Base-by-base conservation (phyloP, 2,888 invertebrate species). In the Apamea anceps region DNA sequence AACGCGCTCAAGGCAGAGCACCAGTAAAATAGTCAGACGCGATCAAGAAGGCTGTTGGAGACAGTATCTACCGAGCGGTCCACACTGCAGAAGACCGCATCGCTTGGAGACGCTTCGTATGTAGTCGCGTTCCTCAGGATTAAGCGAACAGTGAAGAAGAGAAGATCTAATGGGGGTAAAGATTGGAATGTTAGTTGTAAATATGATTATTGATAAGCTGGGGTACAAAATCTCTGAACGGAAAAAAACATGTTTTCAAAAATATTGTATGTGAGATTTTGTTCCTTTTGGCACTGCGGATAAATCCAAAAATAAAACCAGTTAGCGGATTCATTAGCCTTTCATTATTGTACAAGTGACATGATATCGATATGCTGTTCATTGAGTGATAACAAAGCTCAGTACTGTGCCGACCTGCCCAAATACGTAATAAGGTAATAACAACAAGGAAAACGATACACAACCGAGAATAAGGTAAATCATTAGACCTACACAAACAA, bases 391-490 rank as follows among this genome's bases (percentile, higher is more conserved):
- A 71, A 51, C 12, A 77, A 65, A 70, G 4, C 8, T n/a, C 8
- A 18, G 62, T 25, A 57, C n/a, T 60, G 13, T 13, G 8, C 54
- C 37, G 25, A 62, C 12, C 6, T 21, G 1, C 10, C 21, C 37
- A 37, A 37, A 28, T 57, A 28, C 7, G 12, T 18, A 21, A 28
- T 28, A 37, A 4, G 15, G 28, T 51, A 13, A 32, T 72, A 81
- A 70, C 67, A 63, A 82, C 62, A 51, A 65, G 48, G n/a, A 54
- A 81, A 83, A 76, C 32, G 21, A 67, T 18, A 62, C 66, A 28
- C 48, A 37, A n/a, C 68, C 72, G 21, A 67, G 0, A 82, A 76
- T 60, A 15, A 5, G 48, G 42, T 60, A 42, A 71, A 81, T 80
- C 28, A 68, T 68, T 66, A 66, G 13, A 7, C n/a, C 6, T 54